phyloP scores from a whole-genome alignment of 2,797 vertebrate species.

The Sparus aurata region DNA sequence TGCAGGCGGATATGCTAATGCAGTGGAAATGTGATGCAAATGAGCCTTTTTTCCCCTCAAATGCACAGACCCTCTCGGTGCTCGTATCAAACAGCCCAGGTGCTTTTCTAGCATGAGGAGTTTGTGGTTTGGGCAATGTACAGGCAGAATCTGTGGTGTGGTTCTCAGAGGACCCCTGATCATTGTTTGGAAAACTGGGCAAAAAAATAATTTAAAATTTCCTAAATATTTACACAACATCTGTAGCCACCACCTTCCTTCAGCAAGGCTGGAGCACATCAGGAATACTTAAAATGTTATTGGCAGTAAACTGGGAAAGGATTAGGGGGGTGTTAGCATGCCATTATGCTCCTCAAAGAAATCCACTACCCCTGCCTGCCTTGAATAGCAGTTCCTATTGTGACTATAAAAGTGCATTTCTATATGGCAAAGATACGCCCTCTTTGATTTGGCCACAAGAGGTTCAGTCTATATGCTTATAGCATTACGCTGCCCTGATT shows the following conservation, averaged over 20 bases:
- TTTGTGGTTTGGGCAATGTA: slow-evolving; percentile 8
- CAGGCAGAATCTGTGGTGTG: neutral
- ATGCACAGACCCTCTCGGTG: slow-evolving; percentile 10
- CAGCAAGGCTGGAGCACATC: slow-evolving; percentile 58
- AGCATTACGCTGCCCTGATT: slow-evolving; percentile 29
- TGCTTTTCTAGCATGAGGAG: slow-evolving; percentile 7
- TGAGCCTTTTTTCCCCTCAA: slow-evolving; percentile 29
- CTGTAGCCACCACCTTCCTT: slow-evolving; percentile 20
- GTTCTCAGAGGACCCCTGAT: slow-evolving; percentile 15
- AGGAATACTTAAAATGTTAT: slow-evolving; percentile 73
- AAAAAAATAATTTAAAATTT: neutral
- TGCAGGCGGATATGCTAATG: slow-evolving; percentile 66
- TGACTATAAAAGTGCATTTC: slow-evolving; percentile 5
- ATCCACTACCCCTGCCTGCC: slow-evolving; percentile 55
- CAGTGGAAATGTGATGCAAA: slow-evolving; percentile 65
- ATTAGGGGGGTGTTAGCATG: slow-evolving; percentile 73
- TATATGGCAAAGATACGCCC: slow-evolving; percentile 23
- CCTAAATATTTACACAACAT: neutral
- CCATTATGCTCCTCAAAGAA: slow-evolving; percentile 73
- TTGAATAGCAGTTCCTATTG: slow-evolving; percentile 56
- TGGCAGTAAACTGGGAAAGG: slow-evolving; percentile 65
- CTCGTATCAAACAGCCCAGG: slow-evolving; percentile 30
- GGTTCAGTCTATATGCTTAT: slow-evolving; percentile 35
- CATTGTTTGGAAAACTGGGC: neutral
- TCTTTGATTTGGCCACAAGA: slow-evolving; percentile 42